These are phyloP conservation scores for Automeris io DNA, from an alignment of 2,888 invertebrate species.

Conservation along the genomic window DNA sequence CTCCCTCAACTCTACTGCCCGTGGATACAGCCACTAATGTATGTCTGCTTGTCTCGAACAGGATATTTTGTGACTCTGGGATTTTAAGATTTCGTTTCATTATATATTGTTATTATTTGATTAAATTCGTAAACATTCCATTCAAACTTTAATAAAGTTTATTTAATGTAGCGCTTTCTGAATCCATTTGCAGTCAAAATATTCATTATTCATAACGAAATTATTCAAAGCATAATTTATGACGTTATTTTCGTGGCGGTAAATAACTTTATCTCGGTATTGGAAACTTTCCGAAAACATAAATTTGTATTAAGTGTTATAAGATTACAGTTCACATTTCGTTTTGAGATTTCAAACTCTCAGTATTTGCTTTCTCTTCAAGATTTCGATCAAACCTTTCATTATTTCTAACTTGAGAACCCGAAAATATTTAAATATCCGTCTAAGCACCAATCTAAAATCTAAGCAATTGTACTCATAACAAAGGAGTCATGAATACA, in stretches of 20 bases:
- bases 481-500: no score
- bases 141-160: no score
- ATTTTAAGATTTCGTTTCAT: no score
- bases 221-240: slow-evolving; percentile 4
- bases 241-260: neutral
- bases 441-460: no score
- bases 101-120: neutral
- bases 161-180: neutral
- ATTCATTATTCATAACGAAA: slow-evolving; percentile 4
- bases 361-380: neutral
- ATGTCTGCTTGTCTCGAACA: no score
- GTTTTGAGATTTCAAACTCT: slow-evolving; percentile 1
- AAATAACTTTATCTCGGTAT: slow-evolving; percentile 2
- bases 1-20: no score
- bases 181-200: neutral
- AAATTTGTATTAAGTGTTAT: slow-evolving; percentile 1
- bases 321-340: neutral
- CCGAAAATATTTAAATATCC: no score
- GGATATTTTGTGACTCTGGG: no score
- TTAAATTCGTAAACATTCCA: no score
- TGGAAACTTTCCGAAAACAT: slow-evolving; percentile 1
- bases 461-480: no score
- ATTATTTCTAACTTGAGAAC: no score
- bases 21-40: no score
- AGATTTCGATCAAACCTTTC: neutral